Base-by-base conservation (phyloP, 1,140 invertebrate genomes). In the Drosophila busckii region DNA sequence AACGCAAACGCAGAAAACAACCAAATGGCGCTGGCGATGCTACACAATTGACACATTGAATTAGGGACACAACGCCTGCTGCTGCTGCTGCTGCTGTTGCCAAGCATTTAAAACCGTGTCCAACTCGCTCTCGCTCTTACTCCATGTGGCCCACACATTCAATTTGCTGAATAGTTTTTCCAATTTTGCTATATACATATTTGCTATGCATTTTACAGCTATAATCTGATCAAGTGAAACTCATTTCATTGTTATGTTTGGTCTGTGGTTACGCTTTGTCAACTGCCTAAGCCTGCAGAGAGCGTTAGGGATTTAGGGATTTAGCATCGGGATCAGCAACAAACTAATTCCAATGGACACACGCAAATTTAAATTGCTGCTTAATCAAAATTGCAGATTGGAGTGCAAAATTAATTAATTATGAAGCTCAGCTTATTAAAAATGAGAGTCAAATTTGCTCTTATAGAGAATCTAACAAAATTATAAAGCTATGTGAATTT, bases 11-110 rank as follows among this genome's bases (percentile, higher is more conserved):
- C 54, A 13, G 46, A 50, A 16, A 35, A 37, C 54, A 42, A 50
- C 67, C 55, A 52, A 50, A 67, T 56, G 48, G 45, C 20, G 45
- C 29, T 16, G 37, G 44, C 45, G 58, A 50, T 63, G 67, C 68
- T 63, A 54, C 54, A 70, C 49, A 78, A 78, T 78, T 78, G 73
- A 80, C 73, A 78, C 73, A 78, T 78, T 78, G 73, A 78, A 80
- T 80, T 78, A 78, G 73, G 73, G 75, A 78, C 75, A 78, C 41
- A 64, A 80, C 54, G 73, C 73, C 73, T 80, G 68, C 73, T 80
- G 49, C 56, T 55, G 52, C 62, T 71, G 29, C 13, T 49, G 25
- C 16, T 20, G 10, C 10, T 42, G 55, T 55, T 32, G 28, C 34
- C 28, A 55, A 52, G 37, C 48, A 35, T 12, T 17, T 40, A 32